phyloP scores from a whole-genome alignment of 2,888 invertebrate species.

The Hydroisotoma schaefferi region DNA sequence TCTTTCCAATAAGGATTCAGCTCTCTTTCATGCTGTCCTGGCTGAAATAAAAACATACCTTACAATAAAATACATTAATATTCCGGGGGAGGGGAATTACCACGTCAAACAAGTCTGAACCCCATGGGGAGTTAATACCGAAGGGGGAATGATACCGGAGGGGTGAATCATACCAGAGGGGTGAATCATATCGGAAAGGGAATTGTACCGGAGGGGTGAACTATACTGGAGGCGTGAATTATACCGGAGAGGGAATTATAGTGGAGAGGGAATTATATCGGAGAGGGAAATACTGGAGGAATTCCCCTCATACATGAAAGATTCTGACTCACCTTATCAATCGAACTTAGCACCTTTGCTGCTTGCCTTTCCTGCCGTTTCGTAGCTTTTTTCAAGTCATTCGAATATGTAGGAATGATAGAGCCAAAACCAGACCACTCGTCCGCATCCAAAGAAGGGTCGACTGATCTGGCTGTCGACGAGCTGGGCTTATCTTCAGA shows the following conservation, averaged over 20 bases:
- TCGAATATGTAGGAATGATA: conserved; percentile 38
- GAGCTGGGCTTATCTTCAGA: not conserved
- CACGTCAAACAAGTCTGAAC: too few relatives aligned
- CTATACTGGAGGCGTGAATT: too few relatives aligned
- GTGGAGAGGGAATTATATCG: too few relatives aligned
- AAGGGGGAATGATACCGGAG: not conserved
- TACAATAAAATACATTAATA: not conserved
- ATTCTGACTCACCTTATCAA: conserved; percentile 32
- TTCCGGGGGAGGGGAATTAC: too few relatives aligned
- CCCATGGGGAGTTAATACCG: not conserved
- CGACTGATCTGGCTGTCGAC: not conserved
- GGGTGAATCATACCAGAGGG: not conserved
- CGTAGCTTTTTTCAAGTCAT: conserved; percentile 38
- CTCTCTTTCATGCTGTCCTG: conserved; percentile 69
- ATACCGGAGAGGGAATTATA: too few relatives aligned
- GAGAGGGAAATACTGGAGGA: too few relatives aligned
- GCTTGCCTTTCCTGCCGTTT: too few relatives aligned
- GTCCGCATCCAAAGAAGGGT: not conserved
- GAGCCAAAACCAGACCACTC: conserved; percentile 35
- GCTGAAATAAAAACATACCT: too few relatives aligned
- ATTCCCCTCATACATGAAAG: too few relatives aligned
- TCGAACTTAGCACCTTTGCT: too few relatives aligned
- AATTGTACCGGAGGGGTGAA: too few relatives aligned
- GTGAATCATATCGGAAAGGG: not conserved
- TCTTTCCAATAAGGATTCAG: conserved; percentile 90